Conservation (phyloP, 2,888 invertebrate species). For the Drosophila emarginata region DNA sequence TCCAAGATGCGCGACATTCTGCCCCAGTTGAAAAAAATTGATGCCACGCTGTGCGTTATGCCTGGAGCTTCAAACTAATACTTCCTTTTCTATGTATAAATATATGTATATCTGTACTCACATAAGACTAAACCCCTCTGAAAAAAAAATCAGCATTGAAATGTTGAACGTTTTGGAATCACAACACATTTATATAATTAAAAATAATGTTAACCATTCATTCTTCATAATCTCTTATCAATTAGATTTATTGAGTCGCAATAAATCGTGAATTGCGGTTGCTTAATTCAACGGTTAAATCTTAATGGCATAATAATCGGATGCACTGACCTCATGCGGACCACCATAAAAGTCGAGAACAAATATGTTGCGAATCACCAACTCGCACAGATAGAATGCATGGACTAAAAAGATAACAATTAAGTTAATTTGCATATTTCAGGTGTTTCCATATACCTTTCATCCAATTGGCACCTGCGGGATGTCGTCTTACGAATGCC, state of each 20-base stretch:
- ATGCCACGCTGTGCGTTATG: conserved; percentile 91
- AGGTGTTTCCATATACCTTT: conserved; percentile 46
- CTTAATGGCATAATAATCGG: conserved; percentile 55
- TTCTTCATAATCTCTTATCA: conserved; percentile 9
- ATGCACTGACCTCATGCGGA: conserved; percentile 82
- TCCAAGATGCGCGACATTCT: conserved; percentile 94
- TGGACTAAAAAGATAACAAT: conserved; percentile 85
- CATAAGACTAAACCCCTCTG: conserved; percentile 14
- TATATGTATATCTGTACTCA: conserved; percentile 25
- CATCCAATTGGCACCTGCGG: conserved; percentile 79
- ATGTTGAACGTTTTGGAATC: conserved; percentile 2
- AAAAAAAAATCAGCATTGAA: background rate
- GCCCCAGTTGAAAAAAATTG: conserved; percentile 93
- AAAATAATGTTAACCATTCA: background rate
- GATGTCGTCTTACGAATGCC: conserved; percentile 79
- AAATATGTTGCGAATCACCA: conserved; percentile 88
- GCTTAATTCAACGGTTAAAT: conserved; percentile 24
- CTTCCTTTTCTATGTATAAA: background rate
- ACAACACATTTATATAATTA: conserved; percentile 11
- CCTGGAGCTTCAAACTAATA: conserved; percentile 45
- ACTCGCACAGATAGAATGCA: conserved; percentile 89
- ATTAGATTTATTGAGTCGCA: background rate
- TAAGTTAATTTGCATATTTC: conserved; percentile 3
- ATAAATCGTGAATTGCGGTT: background rate
- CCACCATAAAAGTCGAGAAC: conserved; percentile 93